Conservation (phyloP, 2,888 invertebrate species). For the Proisotoma minuta region DNA sequence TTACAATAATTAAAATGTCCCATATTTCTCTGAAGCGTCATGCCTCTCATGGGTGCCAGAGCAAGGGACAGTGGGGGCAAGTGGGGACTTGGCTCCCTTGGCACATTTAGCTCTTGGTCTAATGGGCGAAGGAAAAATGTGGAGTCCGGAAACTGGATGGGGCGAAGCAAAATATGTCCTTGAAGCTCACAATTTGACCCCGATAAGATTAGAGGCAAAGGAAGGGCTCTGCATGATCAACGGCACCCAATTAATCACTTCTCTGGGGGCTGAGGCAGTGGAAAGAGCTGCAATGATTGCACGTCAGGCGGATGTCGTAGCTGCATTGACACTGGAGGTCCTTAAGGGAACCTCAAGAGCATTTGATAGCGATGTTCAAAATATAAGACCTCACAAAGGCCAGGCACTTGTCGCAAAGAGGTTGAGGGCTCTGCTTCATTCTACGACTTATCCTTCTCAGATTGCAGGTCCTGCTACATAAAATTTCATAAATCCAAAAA, state of each 20-base stretch:
- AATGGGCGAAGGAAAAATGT: slow-evolving; percentile 65
- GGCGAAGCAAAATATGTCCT: slow-evolving; percentile 58
- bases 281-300: slow-evolving; percentile 59
- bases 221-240: slow-evolving; percentile 64
- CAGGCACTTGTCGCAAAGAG: slow-evolving; percentile 59
- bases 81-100: slow-evolving; percentile 63
- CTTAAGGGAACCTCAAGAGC: slow-evolving; percentile 63
- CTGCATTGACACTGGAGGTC: slow-evolving; percentile 62
- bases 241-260: slow-evolving; percentile 64
- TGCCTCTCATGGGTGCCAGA: slow-evolving; percentile 64
- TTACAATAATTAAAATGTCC: neutral
- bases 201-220: slow-evolving; percentile 59
- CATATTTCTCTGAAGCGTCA: slow-evolving; percentile 53
- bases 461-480: slow-evolving; percentile 61
- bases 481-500: too few species aligned
- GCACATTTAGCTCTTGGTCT: slow-evolving; percentile 63
- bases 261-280: slow-evolving; percentile 62
- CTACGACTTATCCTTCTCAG: slow-evolving; percentile 60
- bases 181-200: slow-evolving; percentile 57
- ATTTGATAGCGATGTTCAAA: slow-evolving; percentile 62
- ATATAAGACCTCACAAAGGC: slow-evolving; percentile 61
- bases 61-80: slow-evolving; percentile 65
- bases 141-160: slow-evolving; percentile 63
- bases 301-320: slow-evolving; percentile 62
- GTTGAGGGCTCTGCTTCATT: slow-evolving; percentile 60